Conservation (phyloP, 2,113 vertebrate species). For the Esox niger region DNA sequence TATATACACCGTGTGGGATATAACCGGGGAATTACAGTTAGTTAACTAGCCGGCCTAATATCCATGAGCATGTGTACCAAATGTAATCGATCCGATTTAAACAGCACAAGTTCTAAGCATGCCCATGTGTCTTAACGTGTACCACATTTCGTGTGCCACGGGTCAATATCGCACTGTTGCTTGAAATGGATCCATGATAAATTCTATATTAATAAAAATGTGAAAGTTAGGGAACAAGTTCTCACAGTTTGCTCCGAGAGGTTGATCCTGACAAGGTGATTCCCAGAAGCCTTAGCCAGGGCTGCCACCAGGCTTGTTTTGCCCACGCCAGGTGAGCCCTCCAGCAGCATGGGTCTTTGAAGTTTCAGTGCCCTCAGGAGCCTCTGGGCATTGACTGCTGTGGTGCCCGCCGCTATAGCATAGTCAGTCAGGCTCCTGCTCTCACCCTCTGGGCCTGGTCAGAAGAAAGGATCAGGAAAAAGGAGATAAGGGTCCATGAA, state of each 20-base stretch:
- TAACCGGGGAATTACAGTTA: no score
- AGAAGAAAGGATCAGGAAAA: neutral
- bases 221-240: neutral
- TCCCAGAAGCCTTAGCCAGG: conserved; percentile 90
- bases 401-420: conserved; percentile 87
- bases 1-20: no score
- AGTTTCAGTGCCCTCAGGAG: conserved; percentile 89
- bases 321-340: conserved; percentile 95
- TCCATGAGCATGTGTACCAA: no score
- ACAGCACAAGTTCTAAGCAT: no score
- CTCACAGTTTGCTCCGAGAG: conserved; percentile 94
- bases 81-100: no score
- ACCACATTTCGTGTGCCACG: no score
- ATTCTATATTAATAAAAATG: neutral
- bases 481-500: neutral
- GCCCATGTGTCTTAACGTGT: no score
- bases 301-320: conserved; percentile 95
- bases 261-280: conserved; percentile 92
- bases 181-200: no score
- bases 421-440: conserved; percentile 77
- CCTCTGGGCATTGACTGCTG: conserved; percentile 90
- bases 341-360: conserved; percentile 87
- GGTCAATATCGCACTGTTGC: no score
- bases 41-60: no score
- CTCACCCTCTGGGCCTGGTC: conserved; percentile 75